phyloP scores from a whole-genome alignment of 2,797 vertebrate species.

The Tolypeutes matacus region DNA sequence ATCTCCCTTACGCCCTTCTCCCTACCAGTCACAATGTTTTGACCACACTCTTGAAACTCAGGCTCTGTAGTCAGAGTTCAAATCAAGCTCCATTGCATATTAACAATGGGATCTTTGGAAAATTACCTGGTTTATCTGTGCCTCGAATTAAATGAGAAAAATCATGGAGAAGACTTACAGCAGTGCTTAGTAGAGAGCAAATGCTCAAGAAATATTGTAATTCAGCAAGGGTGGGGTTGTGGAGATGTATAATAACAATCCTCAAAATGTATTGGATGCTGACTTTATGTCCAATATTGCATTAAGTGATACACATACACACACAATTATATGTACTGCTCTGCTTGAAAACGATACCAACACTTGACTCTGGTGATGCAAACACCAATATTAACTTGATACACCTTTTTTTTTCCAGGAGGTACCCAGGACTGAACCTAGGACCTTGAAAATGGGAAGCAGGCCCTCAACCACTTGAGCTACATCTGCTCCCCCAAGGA shows the following conservation, averaged over 20 bases:
- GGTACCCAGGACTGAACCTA: too few species aligned
- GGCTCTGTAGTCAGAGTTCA: background rate
- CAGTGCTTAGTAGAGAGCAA: background rate
- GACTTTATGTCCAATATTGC: background rate
- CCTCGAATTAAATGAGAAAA: background rate
- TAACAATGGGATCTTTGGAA: background rate
- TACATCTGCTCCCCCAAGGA: too few species aligned
- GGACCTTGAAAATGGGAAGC: too few species aligned
- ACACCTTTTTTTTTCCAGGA: background rate
- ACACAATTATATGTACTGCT: background rate
- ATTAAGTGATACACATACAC: too few species aligned
- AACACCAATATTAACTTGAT: background rate
- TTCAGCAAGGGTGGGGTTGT: background rate
- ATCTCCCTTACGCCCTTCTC: background rate
- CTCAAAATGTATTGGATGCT: background rate
- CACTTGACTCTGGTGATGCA: background rate
- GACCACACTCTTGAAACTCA: background rate
- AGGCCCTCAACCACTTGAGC: too few species aligned
- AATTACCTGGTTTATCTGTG: constrained; percentile 5
- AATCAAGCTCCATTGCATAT: background rate
- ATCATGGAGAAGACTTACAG: background rate
- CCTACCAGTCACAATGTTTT: background rate
- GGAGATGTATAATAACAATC: background rate
- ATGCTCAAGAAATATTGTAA: background rate
- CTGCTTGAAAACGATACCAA: background rate